These are phyloP conservation scores for Lacerta viridis DNA, from an alignment of 2,797 vertebrate species.

Conservation along the genomic window DNA sequence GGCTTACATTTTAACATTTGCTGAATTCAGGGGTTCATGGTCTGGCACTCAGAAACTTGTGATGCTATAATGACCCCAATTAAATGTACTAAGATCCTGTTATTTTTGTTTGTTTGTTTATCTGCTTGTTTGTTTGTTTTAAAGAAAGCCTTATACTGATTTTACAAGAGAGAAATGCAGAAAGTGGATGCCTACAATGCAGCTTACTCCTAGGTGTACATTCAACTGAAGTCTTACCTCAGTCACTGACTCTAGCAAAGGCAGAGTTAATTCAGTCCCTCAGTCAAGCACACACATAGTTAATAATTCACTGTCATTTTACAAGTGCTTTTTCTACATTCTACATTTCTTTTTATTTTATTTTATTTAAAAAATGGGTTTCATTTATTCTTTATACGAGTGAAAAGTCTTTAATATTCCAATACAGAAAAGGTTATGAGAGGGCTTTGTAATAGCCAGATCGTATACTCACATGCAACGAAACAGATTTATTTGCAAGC, in stretches of 20 bases:
- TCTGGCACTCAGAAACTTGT: too few species aligned
- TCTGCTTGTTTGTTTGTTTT: too few species aligned
- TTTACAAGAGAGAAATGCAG: neutral
- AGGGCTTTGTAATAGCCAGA: conserved; percentile 55
- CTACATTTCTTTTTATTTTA: conserved; percentile 44
- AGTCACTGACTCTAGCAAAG: neutral
- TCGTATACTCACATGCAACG: conserved; percentile 33
- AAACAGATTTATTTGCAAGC: conserved; percentile 65
- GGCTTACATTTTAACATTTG: too few species aligned
- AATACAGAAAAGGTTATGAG: conserved; percentile 30
- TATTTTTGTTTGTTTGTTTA: too few species aligned
- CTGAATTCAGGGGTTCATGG: too few species aligned
- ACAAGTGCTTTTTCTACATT: conserved; percentile 44
- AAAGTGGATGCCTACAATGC: neutral
- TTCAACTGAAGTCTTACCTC: neutral
- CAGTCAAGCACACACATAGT: neutral
- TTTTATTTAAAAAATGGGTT: neutral
- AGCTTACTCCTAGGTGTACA: neutral
- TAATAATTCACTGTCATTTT: conserved; percentile 47
- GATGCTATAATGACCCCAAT: too few species aligned
- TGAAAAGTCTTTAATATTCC: conserved; percentile 43
- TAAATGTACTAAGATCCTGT: too few species aligned
- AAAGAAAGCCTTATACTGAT: neutral
- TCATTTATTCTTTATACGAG: conserved; percentile 7
- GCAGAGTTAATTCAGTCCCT: neutral